Conservation (phyloP, 1,140 invertebrate species). For the Oppia nitens region DNA sequence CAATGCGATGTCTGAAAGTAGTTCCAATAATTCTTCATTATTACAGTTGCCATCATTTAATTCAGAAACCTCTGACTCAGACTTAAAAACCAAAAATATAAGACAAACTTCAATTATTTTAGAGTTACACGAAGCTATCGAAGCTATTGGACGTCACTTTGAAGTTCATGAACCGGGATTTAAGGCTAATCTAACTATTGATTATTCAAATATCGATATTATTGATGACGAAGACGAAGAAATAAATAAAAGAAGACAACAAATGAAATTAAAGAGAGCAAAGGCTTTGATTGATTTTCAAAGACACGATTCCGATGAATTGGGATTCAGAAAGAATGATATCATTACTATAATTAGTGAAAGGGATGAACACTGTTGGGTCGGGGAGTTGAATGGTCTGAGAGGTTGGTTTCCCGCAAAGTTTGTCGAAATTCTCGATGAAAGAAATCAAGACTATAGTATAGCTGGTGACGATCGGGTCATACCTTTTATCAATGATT, state of each 20-base stretch:
- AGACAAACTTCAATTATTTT: constrained; percentile 89
- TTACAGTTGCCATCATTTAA: constrained; percentile 44
- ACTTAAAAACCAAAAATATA: constrained; percentile 88
- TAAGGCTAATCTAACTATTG: constrained; percentile 16
- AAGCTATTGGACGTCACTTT: constrained; percentile 32
- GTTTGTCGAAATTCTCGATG: constrained; percentile 91
- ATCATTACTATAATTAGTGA: constrained; percentile 94
- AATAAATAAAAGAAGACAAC: constrained; percentile 31
- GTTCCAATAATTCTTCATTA: neutral
- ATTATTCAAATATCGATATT: constrained; percentile 9
- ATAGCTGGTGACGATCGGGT: constrained; percentile 92
- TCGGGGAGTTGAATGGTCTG: constrained; percentile 92
- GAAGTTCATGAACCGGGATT: constrained; percentile 30
- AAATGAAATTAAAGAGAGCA: constrained; percentile 52
- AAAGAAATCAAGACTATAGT: constrained; percentile 81
- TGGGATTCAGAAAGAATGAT: constrained; percentile 95
- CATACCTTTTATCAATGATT: constrained; percentile 84
- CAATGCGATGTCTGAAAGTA: neutral
- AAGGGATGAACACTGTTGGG: constrained; percentile 99
- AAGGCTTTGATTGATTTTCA: constrained; percentile 96
- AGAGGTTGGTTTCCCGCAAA: constrained; percentile 98
- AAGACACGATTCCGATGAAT: constrained; percentile 90
- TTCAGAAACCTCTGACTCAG: constrained; percentile 51
- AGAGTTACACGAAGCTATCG: constrained; percentile 85
- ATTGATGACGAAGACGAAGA: constrained; percentile 13